Evolutionary conservation across 2,888 invertebrate species (phyloP), one percentile per base, ranked within the genome.

Genomic region (Phalera bucephala): DNA sequence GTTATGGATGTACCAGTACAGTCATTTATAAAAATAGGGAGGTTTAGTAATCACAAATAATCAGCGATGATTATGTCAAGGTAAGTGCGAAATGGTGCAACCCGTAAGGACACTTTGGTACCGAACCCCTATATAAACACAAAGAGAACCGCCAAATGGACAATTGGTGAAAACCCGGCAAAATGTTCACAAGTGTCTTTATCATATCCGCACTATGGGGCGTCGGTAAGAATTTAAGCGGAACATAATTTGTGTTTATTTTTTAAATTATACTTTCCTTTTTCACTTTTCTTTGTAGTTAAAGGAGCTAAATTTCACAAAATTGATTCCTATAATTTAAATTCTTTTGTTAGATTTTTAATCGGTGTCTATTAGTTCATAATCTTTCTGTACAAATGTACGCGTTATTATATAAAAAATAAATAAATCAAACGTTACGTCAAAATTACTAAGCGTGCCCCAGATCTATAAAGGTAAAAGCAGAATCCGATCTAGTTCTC

Each of bases 81-180:
- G 81, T 54, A 45, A 52, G 42, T 36, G 36, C 39, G 34, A 48
- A 51, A 56, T 60, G 52, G 51, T 46, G 63, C 41, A 52, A 46
- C 32, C 33, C 48, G 25, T 51, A 61, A 71, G 72, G 69, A 73
- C 67, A 47, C 40, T 50, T 56, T 64, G 82, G 77, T 82, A 81
- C 62, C 66, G 61, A 25, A 74, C 79, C 77, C 79, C 68, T 80
- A 83, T 85, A 84, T 79, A 84, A 72, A 67, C 72, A 65, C 66
- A 56, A 48, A 56, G 61, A 45, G 53, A 47, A 41, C 53, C 37
- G 39, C 42, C 44, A 46, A 64, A 62, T 64, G 64, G 63, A 70
- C 65, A 72, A 71, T 64, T 57, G 55, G 68, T 61, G 53, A 42
- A 69, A 69, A 67, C 61, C 50, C 47, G 40, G 57, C 80, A 78